A percentile compares a stretch with the other conserved stretches of the same genome.
Conservation (phyloP, 2,797 vertebrate genomes). For the Eutrigla gurnardus region DNA sequence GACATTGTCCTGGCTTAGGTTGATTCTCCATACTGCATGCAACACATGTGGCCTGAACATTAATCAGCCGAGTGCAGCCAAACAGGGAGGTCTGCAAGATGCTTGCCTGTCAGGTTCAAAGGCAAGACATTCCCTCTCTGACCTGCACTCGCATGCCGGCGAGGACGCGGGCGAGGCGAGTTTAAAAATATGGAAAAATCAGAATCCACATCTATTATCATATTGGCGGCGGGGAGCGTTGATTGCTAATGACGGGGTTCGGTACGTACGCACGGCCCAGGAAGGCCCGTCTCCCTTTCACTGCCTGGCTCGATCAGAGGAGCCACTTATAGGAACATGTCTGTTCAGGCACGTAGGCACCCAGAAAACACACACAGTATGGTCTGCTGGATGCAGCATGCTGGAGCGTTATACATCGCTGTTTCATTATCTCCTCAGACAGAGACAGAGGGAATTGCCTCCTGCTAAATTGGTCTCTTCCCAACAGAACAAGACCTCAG, state of each 20-base stretch:
- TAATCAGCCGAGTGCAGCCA: constrained; percentile 50
- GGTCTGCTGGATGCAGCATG: constrained; percentile 41
- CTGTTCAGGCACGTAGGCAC: constrained; percentile 32
- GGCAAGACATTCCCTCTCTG: constrained; percentile 45
- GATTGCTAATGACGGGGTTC: constrained; percentile 43
- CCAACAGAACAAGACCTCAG: constrained; percentile 56
- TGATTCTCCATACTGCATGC: constrained; percentile 34
- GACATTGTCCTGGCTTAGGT: constrained; percentile 65
- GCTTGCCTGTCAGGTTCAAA: constrained; percentile 33
- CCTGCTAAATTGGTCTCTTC: constrained; percentile 63
- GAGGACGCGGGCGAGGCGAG: constrained; percentile 35
- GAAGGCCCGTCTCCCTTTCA: constrained; percentile 30
- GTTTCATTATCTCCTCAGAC: constrained; percentile 72
- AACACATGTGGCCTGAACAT: constrained; percentile 63
- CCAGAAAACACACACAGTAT: constrained; percentile 18
- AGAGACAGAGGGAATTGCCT: constrained; percentile 64
- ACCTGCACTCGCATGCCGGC: constrained; percentile 30
- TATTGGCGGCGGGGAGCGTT: constrained; percentile 36
- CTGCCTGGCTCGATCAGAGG: constrained; percentile 45
- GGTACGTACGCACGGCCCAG: constrained; percentile 9
- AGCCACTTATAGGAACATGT: constrained; percentile 43
- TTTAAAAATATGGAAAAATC: constrained; percentile 63
- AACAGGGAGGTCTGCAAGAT: constrained; percentile 63
- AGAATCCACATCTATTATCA: constrained; percentile 57
- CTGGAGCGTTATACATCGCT: constrained; percentile 22